Evolutionary conservation across 2,113 vertebrate genomes (phyloP).

Genomic region (Menura novaehollandiae): DNA sequence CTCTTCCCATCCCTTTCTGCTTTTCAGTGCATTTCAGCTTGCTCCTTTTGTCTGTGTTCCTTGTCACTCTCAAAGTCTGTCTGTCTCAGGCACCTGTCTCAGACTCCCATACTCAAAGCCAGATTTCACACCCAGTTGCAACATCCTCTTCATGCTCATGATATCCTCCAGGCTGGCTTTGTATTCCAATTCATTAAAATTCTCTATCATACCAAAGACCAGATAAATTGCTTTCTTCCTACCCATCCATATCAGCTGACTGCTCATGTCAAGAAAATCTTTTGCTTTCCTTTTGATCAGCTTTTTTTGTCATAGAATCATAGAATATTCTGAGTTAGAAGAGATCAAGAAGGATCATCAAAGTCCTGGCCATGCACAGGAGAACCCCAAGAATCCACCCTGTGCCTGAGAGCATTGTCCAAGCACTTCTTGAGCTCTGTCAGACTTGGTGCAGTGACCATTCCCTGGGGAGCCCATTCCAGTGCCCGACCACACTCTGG

Average conservation of each 20-base stretch:
- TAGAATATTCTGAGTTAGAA: neutral
- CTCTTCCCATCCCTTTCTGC: neutral
- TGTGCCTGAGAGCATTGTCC: accelerated
- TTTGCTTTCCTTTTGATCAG: neutral
- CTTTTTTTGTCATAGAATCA: neutral
- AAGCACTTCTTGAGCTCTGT: neutral
- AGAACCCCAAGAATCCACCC: neutral
- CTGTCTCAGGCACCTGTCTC: neutral
- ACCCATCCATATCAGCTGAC: neutral
- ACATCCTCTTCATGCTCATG: accelerated
- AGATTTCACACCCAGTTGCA: accelerated
- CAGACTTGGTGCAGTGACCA: neutral
- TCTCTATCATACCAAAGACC: neutral
- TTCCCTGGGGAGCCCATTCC: neutral
- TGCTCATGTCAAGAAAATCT: neutral
- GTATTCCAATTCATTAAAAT: neutral
- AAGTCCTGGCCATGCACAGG: neutral
- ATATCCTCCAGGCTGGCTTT: neutral
- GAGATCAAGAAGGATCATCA: neutral
- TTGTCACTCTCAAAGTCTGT: too few species aligned
- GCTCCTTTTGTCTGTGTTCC: neutral
- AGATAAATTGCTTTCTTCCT: neutral
- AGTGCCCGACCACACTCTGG: neutral
- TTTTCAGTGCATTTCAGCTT: neutral
- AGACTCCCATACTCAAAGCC: neutral